Percentiles rank a stretch among this genome's conserved stretches.
Evolutionary conservation across 2,113 vertebrate genomes (phyloP).

Genomic region (Entelurus aequoreus): DNA sequence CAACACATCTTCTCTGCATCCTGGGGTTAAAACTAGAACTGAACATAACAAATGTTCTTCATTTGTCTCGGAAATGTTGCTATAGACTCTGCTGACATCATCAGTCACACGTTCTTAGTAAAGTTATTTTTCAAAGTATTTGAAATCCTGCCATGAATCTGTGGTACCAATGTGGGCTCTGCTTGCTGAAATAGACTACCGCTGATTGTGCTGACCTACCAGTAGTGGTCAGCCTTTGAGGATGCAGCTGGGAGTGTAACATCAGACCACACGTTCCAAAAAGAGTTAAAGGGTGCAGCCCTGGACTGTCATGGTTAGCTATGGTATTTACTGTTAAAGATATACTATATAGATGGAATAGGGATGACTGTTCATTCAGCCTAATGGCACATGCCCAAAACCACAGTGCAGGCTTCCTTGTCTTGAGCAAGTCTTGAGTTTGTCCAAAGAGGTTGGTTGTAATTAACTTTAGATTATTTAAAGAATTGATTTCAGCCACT

Average conservation of each 20-base stretch:
- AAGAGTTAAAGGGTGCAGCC: slow-evolving; percentile 45
- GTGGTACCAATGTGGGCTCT: slow-evolving; percentile 51
- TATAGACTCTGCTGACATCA: slow-evolving; percentile 40
- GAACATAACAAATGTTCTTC: no score
- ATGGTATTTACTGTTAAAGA: slow-evolving; percentile 22
- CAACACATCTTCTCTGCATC: no score
- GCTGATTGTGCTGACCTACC: slow-evolving; percentile 44
- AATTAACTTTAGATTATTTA: background rate
- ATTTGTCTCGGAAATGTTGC: slow-evolving; percentile 2
- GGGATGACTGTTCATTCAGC: slow-evolving; percentile 24
- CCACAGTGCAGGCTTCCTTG: slow-evolving; percentile 35
- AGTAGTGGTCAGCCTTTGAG: slow-evolving; percentile 47
- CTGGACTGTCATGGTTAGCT: slow-evolving; percentile 33
- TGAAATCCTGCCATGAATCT: slow-evolving; percentile 31
- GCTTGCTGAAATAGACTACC: slow-evolving; percentile 56
- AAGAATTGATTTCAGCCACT: no score
- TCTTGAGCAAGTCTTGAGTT: slow-evolving; percentile 11
- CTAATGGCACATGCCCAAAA: slow-evolving; percentile 36
- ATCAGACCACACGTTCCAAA: slow-evolving; percentile 48
- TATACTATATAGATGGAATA: slow-evolving; percentile 41
- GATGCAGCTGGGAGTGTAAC: slow-evolving; percentile 56
- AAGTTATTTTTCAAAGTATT: slow-evolving; percentile 36
- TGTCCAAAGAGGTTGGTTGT: background rate
- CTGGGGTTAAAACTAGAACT: no score
- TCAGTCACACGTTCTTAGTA: slow-evolving; percentile 34